A percentile compares a stretch with the other conserved stretches of the same genome.
Conservation (phyloP, 2,888 invertebrate species). For the Acrobasis suavella region DNA sequence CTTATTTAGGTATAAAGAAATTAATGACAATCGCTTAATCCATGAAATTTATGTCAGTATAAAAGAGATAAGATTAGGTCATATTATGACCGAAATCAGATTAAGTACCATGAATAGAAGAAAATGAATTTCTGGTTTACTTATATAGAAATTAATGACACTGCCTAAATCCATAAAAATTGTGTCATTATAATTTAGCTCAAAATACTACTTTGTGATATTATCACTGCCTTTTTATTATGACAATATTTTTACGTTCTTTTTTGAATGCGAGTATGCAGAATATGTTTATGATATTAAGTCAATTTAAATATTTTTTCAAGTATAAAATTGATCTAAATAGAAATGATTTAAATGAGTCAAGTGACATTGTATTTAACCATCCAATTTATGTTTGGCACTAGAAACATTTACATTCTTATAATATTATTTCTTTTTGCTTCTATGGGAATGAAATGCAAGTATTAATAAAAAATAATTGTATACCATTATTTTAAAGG, state of each 20-base stretch:
- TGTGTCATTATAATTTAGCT: constrained; percentile 36
- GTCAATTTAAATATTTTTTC: neutral
- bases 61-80: neutral
- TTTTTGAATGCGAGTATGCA: constrained; percentile 9
- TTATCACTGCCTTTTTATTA: constrained; percentile 48
- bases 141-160: constrained; percentile 5
- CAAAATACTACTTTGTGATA: constrained; percentile 49
- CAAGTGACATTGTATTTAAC: neutral
- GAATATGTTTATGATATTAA: neutral
- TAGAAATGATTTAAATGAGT: neutral
- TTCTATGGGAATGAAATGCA: constrained; percentile 18
- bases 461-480: constrained; percentile 21
- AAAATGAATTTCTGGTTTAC: neutral
- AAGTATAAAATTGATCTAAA: neutral
- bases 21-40: neutral
- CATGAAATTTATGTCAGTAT: neutral
- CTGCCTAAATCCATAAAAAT: neutral
- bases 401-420: constrained; percentile 16
- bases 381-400: neutral
- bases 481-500: constrained; percentile 32
- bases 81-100: neutral
- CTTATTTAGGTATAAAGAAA: constrained; percentile 6
- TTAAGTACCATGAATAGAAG: neutral
- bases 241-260: constrained; percentile 23
- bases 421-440: constrained; percentile 4